phyloP scores from a whole-genome alignment of 2,888 invertebrate genomes.

The Drosophila fungiperda region DNA sequence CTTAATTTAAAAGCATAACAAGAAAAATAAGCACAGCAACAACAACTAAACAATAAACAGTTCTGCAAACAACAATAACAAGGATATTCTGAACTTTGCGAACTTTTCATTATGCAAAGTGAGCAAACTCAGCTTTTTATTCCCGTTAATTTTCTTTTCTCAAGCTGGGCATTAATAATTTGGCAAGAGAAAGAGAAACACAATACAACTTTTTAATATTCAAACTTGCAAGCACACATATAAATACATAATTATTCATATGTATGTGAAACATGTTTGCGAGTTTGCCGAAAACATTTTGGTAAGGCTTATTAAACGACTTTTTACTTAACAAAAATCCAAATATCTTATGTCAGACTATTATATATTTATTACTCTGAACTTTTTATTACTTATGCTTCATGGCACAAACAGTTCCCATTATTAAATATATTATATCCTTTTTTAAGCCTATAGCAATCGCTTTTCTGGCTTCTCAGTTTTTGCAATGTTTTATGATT shows the following conservation, averaged over 20 bases:
- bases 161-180: constrained; percentile 49
- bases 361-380: neutral
- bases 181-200: constrained; percentile 20
- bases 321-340: neutral
- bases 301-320: neutral
- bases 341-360: neutral
- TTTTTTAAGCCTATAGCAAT: neutral
- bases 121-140: constrained; percentile 26
- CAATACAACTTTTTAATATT: constrained; percentile 7
- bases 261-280: neutral
- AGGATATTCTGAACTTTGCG: constrained; percentile 35
- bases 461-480: neutral
- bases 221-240: constrained; percentile 4
- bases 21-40: neutral
- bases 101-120: constrained; percentile 74
- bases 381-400: neutral
- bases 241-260: constrained; percentile 4
- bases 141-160: constrained; percentile 10
- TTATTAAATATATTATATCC: neutral
- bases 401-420: neutral
- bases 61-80: constrained; percentile 20
- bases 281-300: neutral
- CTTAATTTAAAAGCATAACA: constrained; percentile 59
- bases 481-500: neutral
- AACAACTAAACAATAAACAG: constrained; percentile 9